These are phyloP conservation scores for Synergus laeviventris DNA, from an alignment of 2,888 invertebrate species.

Conservation along the genomic window DNA sequence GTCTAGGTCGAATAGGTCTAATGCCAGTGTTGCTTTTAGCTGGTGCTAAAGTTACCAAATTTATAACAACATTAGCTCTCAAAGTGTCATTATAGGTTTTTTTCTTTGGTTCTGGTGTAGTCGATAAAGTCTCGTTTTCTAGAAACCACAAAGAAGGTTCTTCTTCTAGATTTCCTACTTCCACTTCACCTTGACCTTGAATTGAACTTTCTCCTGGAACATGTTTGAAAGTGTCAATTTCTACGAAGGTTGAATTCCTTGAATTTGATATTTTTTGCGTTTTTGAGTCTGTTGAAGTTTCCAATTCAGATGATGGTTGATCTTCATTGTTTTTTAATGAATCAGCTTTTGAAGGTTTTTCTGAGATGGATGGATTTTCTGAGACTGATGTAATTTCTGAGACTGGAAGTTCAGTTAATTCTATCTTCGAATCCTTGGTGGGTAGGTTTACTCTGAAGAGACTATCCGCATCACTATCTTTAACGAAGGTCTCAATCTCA, in stretches of 20 bases:
- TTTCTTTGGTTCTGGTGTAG: slow-evolving; percentile 54
- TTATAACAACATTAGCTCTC: slow-evolving; percentile 68
- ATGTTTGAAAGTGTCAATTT: slow-evolving; percentile 57
- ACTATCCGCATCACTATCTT: slow-evolving; percentile 49
- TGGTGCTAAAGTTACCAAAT: slow-evolving; percentile 83
- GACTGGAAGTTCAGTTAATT: slow-evolving; percentile 51
- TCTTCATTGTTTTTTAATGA: slow-evolving; percentile 60
- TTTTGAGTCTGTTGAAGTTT: slow-evolving; percentile 15
- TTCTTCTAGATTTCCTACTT: slow-evolving; percentile 44
- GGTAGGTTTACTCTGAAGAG: slow-evolving; percentile 49
- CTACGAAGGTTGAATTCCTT: slow-evolving; percentile 69
- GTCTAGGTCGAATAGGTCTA: slow-evolving; percentile 83
- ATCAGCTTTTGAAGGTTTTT: slow-evolving; percentile 42
- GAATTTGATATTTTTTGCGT: slow-evolving; percentile 47
- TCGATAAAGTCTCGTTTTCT: slow-evolving; percentile 32
- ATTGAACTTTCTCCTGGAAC: slow-evolving; percentile 45
- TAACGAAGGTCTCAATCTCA: slow-evolving; percentile 55
- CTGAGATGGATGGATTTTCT: neutral
- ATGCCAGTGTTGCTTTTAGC: slow-evolving; percentile 87
- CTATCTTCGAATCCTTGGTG: slow-evolving; percentile 51
- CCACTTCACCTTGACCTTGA: slow-evolving; percentile 36
- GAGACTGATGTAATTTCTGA: neutral
- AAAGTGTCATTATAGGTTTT: slow-evolving; percentile 69
- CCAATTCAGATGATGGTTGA: slow-evolving; percentile 50
- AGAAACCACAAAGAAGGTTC: slow-evolving; percentile 42